Base-by-base conservation (phyloP, 1,140 invertebrate genomes). In the Oedothorax gibbosus region DNA sequence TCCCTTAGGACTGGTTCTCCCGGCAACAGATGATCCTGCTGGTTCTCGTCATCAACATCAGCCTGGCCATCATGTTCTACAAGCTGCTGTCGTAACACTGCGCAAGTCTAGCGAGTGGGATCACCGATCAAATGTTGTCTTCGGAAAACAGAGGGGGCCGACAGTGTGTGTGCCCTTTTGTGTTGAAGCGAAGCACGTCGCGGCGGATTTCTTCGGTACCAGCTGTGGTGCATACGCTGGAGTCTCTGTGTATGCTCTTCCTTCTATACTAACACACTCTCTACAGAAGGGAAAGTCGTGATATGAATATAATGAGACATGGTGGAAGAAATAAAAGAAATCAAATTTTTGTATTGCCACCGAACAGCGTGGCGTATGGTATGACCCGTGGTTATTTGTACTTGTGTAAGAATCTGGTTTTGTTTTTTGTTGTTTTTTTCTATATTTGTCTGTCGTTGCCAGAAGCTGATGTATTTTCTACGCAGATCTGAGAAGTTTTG, bases 11-110 rank as follows among this genome's bases (percentile, higher is more conserved):
- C 73, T 88, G 87, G 87, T 85, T 88, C 49, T 86, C 75, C 35
- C 68, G 87, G 60, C 87, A 88, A 60, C 85, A 88, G 64, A 69
- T 88, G 54, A 85, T 87, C 57, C 80, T 88, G 21, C 69, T 87
- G 65, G 87, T 88, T 35, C 81, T 88, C 49, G 54, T 87, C 71
- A 86, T 88, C 75, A 88, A 88, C 77, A 82, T 87, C 49, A 86
- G 71, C 15, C 84, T 88, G 73, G 87, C 86, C n/a, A 85, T 87
- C 72, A 77, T 88, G 71, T 88, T 87, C 69, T 86, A 86, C 85
- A 87, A 90, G 64, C 79, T 86, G 11, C 79, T 86, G 11, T 81
- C 85, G 18, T 86, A 86, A 57, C n/a, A 12, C 50, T 20, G 60
- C 51, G 20, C 77, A 18, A 18, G 49, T 68, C 20, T 68, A 20